Evolutionary conservation across 2,888 invertebrate species (phyloP).

Genomic region (Onchidella celtica): DNA sequence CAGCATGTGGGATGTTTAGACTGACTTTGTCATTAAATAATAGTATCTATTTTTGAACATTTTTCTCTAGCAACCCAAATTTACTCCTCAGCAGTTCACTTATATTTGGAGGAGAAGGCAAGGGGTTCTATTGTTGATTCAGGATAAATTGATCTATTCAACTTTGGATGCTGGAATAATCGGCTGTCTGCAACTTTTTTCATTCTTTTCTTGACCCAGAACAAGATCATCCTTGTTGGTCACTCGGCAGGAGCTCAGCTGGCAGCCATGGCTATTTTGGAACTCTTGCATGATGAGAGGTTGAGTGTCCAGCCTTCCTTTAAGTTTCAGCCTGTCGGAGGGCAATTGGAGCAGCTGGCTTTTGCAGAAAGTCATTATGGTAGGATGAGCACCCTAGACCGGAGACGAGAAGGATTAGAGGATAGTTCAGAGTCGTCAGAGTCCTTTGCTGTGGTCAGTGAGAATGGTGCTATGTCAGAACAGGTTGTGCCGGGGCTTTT

Average conservation of each 20-base stretch:
- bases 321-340: conserved; percentile 35
- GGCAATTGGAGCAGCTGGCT: conserved; percentile 9
- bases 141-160: no score
- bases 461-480: conserved; percentile 58
- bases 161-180: no score
- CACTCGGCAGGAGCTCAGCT: conserved; percentile 79
- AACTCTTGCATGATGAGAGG: conserved; percentile 69
- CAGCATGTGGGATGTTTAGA: no score
- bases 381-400: conserved; percentile 34
- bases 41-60: no score
- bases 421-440: conserved; percentile 65
- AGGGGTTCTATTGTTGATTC: no score
- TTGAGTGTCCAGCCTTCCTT: conserved; percentile 44
- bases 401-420: conserved; percentile 51
- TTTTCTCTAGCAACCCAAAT: no score
- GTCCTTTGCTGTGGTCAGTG: conserved; percentile 68
- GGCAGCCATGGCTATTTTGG: conserved; percentile 72
- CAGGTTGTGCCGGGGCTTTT: conserved; percentile 29
- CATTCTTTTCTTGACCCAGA: conserved; percentile 64
- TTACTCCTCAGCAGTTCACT: no score
- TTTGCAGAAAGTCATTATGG: conserved; percentile 50
- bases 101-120: no score
- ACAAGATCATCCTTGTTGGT: conserved; percentile 73
- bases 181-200: no score
- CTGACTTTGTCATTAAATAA: no score